Evolutionary conservation across 2,888 invertebrate species (phyloP).

Genomic region (Scaeva pyrastri): DNA sequence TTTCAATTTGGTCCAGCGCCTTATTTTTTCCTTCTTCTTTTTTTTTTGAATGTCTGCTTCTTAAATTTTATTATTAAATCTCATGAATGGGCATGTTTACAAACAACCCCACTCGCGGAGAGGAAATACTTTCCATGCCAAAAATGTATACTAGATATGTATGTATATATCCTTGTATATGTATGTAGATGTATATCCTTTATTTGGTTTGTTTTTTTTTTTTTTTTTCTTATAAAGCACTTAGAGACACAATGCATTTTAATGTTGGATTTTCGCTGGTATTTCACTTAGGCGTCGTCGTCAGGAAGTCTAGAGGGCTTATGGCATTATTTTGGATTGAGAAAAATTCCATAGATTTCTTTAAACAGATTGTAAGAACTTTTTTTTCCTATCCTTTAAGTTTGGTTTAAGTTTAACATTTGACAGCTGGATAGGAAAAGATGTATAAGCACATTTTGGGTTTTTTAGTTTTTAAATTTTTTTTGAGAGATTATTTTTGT

Average conservation of each 20-base stretch:
- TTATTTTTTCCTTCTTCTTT: slow-evolving; percentile 9
- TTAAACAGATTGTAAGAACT: slow-evolving; percentile 1
- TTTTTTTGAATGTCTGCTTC: slow-evolving; percentile 30
- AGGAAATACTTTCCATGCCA: slow-evolving; percentile 22
- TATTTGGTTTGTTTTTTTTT: too few relatives aligned
- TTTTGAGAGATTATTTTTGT: not conserved
- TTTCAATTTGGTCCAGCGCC: slow-evolving; percentile 29
- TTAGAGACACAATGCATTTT: slow-evolving; percentile 31
- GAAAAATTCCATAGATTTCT: slow-evolving; percentile 2
- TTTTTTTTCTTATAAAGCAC: not conserved
- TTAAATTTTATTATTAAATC: slow-evolving; percentile 38
- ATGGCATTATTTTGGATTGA: not conserved
- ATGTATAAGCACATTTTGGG: not conserved
- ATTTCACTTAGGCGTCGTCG: slow-evolving; percentile 37
- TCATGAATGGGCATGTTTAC: slow-evolving; percentile 47
- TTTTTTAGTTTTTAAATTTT: not conserved
- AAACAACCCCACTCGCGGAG: slow-evolving; percentile 35
- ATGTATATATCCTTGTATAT: not conserved
- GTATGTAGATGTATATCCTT: too few relatives aligned
- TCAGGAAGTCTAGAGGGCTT: slow-evolving; percentile 32
- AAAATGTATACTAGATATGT: not conserved
- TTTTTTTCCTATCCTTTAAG: not conserved
- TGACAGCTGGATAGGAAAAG: slow-evolving; percentile 9
- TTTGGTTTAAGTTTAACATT: slow-evolving; percentile 1
- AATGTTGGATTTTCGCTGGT: not conserved